Evolutionary conservation across 1,140 invertebrate genomes (phyloP), one percentile per base, ranked within the genome.

Genomic region (Monochamus saltuarius): DNA sequence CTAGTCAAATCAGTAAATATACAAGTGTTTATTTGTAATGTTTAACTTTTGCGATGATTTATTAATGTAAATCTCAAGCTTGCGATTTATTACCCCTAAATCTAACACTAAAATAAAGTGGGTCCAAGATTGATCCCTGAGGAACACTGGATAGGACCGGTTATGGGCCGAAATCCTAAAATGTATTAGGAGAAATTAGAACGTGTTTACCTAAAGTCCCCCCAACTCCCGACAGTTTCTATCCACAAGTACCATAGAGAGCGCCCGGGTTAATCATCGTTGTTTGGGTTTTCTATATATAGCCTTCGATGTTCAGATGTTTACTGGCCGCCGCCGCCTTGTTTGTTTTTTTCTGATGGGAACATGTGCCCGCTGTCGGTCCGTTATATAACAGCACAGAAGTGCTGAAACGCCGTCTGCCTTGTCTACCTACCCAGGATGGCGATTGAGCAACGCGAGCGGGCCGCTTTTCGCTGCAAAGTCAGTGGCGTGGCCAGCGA

Each of bases 341-440:
- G 53, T 55, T 55, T 55, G 36, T 55, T 43, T 55, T n/a, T n/a
- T 53, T 55, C 46, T 6, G 2, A 55, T 45, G 34, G 34, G 43
- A 55, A 45, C 43, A 55, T 45, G 40, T 45, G 47, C 14, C 34
- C 34, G 53, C 43, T 17, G 37, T 36, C 19, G 52, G 47, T 19
- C 14, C 47, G 47, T 50, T 50, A 50, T 50, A 50, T 16, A 39
- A 54, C 52, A 40, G 52, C 38, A 50, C 34, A 58, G 50, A 50
- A 47, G 35, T 10, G 47, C 45, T 42, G 36, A 29, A 51, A 59
- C 37, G 36, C 36, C 8, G 19, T 16, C 9, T 13, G 13, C 11
- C 22, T 42, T 16, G 17, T 39, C 29, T 38, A 10, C 14, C 37
- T 50, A 38, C 42, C 50, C 36, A 46, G 34, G n/a, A 7, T 36